Evolutionary conservation across 2,888 invertebrate species (phyloP).

Genomic region (Apodemia hepburni): DNA sequence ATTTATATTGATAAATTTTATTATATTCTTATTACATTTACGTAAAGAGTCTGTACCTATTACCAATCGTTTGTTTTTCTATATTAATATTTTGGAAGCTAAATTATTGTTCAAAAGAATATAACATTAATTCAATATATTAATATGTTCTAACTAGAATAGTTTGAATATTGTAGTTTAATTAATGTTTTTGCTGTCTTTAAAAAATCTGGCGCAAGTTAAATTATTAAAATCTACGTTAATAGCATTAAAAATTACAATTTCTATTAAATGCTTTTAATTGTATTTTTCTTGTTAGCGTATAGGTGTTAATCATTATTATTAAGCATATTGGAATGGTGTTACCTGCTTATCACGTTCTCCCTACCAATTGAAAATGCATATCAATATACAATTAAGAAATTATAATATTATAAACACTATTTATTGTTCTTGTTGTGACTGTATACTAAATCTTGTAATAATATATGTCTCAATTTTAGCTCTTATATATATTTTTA

Average conservation of each 20-base stretch:
- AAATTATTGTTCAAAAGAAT: background rate
- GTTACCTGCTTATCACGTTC: conserved; percentile 1
- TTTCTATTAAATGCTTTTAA: conserved; percentile 14
- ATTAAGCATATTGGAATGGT: background rate
- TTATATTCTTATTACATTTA: no score
- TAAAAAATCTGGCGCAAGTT: conserved; percentile 62
- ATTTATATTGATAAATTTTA: no score
- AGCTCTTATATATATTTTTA: conserved; percentile 24
- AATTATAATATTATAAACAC: conserved; percentile 39
- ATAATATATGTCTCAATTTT: conserved; percentile 24
- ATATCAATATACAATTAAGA: conserved; percentile 61
- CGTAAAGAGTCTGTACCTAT: no score
- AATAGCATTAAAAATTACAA: conserved; percentile 2
- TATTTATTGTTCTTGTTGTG: conserved; percentile 33
- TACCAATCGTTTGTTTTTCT: background rate
- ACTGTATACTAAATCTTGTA: conserved; percentile 32
- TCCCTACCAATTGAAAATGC: conserved; percentile 37
- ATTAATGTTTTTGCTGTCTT: conserved; percentile 20
- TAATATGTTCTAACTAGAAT: background rate
- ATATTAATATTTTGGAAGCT: background rate
- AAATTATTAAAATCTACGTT: conserved; percentile 31
- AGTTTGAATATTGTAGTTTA: conserved; percentile 4
- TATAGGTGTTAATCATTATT: background rate
- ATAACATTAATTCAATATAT: background rate
- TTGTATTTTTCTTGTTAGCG: conserved; percentile 5